Percentiles rank a stretch among this genome's conserved stretches.
Evolutionary conservation across 2,888 invertebrate species (phyloP).

Genomic region (Euclidia mi): DNA sequence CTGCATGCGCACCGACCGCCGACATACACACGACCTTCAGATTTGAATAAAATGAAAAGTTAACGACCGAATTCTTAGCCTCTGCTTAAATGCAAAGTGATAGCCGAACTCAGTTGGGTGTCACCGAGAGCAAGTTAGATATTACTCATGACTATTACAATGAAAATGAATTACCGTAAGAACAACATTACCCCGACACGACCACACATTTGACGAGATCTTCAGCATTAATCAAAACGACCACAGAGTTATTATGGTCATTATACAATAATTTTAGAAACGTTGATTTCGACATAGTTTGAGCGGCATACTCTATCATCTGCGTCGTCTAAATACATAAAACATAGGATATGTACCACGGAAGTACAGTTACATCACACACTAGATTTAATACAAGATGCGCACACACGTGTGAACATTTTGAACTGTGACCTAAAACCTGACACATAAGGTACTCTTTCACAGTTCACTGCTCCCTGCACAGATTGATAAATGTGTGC

Average conservation of each 20-base stretch:
- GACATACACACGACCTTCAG: conserved; percentile 77
- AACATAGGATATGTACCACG: conserved; percentile 37
- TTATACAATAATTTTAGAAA: conserved; percentile 36
- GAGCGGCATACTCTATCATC: conserved; percentile 28
- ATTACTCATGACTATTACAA: no score
- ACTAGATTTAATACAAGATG: conserved; percentile 25
- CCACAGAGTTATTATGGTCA: conserved; percentile 17
- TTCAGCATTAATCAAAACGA: conserved; percentile 7
- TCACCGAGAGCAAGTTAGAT: no score
- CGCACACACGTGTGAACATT: conserved; percentile 36
- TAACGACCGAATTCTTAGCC: conserved; percentile 47
- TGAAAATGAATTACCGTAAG: no score
- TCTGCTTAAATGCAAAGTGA: conserved; percentile 30
- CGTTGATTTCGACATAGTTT: conserved; percentile 31
- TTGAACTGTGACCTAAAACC: conserved; percentile 62
- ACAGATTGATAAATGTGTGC: conserved; percentile 8
- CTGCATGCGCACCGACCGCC: conserved; percentile 63
- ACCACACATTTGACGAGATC: conserved; percentile 1
- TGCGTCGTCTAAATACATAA: conserved; percentile 43
- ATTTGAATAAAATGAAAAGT: conserved; percentile 71
- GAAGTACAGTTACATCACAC: conserved; percentile 55
- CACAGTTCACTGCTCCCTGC: conserved; percentile 34
- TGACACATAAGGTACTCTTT: conserved; percentile 45
- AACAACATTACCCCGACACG: conserved; percentile 1
- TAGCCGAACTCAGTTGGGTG: no score